Conservation (phyloP, 2,888 invertebrate genomes). For the Andrena flavipes region DNA sequence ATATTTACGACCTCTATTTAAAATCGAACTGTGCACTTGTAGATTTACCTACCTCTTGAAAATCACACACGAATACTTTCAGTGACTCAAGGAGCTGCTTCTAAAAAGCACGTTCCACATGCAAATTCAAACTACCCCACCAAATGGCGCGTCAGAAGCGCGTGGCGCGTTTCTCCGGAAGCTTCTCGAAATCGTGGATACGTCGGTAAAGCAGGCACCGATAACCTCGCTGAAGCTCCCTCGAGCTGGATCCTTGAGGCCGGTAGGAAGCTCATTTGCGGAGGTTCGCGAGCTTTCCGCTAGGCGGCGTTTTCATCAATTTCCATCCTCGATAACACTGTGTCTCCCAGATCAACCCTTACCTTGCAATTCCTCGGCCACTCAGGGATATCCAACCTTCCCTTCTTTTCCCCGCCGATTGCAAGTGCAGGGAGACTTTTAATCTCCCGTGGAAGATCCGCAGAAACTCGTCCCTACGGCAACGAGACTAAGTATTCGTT, state of each 20-base stretch:
- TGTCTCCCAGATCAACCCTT: background rate
- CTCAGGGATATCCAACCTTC: background rate
- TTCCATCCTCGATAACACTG: background rate
- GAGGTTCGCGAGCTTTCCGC: conserved; percentile 25
- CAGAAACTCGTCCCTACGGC: too few relatives aligned
- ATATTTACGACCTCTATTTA: too few relatives aligned
- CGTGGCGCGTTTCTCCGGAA: conserved; percentile 1
- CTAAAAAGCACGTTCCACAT: background rate
- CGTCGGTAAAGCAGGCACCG: conserved; percentile 49
- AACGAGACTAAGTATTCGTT: background rate
- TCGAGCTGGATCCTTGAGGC: background rate
- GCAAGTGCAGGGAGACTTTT: background rate
- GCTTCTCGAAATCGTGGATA: background rate
- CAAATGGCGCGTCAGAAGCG: background rate
- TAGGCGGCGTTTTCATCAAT: conserved; percentile 16
- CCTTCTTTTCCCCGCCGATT: background rate
- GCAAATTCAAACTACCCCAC: background rate
- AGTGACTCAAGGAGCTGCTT: too few relatives aligned
- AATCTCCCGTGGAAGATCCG: too few relatives aligned
- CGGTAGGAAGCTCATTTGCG: background rate
- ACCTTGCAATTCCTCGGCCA: background rate
- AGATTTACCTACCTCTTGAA: too few relatives aligned
- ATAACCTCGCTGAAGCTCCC: conserved; percentile 19
- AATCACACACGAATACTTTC: too few relatives aligned
- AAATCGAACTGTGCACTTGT: too few relatives aligned